Evolutionary conservation across 2,113 vertebrate species (phyloP).

Genomic region (Conger conger): DNA sequence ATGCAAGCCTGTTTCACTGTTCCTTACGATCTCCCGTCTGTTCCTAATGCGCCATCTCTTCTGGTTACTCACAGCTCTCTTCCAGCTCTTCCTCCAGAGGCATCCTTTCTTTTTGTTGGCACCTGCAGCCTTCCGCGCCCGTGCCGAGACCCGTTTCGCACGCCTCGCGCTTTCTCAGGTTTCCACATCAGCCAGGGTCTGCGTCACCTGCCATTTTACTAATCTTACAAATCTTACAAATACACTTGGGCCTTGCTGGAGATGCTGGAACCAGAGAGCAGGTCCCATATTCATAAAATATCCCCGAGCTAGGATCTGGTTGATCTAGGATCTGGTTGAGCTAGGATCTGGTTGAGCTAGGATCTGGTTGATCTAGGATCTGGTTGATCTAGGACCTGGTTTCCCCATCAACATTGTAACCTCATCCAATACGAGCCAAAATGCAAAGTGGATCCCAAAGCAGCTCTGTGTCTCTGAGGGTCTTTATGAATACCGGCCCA

Average conservation of each 20-base stretch:
- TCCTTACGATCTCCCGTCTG: neutral
- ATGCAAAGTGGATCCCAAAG: neutral
- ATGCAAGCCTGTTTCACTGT: neutral
- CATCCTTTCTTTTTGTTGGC: slow-evolving; percentile 56
- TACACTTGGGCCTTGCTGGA: too few relatives aligned
- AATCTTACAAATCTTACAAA: too few relatives aligned
- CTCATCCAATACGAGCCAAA: neutral
- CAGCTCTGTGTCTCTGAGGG: neutral
- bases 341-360: neutral
- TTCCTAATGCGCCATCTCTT: slow-evolving; percentile 31
- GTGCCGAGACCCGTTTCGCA: neutral
- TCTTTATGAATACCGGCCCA: neutral
- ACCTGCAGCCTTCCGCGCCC: neutral
- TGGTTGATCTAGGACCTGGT: neutral
- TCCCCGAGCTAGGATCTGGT: too few relatives aligned
- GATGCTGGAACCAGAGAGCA: too few relatives aligned
- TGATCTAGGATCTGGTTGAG: neutral
- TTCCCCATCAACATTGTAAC: neutral
- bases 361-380: neutral
- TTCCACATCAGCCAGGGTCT: neutral
- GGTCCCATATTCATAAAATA: too few relatives aligned
- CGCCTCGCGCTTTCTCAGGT: neutral
- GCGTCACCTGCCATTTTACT: neutral
- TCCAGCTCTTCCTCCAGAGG: slow-evolving; percentile 51
- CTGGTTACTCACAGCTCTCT: slow-evolving; percentile 60